A percentile compares a stretch with the other conserved stretches of the same genome.
phyloP scores from a whole-genome alignment of 2,797 vertebrate genomes.

The Cottoperca gobio region DNA sequence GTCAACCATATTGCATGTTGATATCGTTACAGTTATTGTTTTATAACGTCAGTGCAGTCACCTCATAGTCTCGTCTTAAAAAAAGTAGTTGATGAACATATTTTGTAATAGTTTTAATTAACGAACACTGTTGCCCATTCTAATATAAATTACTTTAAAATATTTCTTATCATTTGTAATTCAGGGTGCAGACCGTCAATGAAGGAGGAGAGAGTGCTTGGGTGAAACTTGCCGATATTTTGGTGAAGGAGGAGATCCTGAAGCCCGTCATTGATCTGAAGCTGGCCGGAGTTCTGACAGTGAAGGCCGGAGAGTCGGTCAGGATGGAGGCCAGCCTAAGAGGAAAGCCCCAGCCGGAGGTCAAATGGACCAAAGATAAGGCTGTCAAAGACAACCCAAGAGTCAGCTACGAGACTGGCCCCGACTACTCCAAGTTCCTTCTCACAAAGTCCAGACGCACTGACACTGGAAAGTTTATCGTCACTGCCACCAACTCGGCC shows the following conservation, averaged over 20 bases:
- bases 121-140: not conserved
- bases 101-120: too few species aligned
- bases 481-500: constrained; percentile 94
- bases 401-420: constrained; percentile 91
- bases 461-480: constrained; percentile 94
- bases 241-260: constrained; percentile 95
- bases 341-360: constrained; percentile 97
- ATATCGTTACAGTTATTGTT: too few species aligned
- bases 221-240: constrained; percentile 93
- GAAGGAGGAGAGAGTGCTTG: constrained; percentile 97
- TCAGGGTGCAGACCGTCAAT: constrained; percentile 94
- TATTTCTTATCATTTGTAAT: constrained; percentile 45
- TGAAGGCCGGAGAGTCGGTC: constrained; percentile 95
- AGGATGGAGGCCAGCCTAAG: constrained; percentile 94
- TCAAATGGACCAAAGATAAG: constrained; percentile 96
- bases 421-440: constrained; percentile 93
- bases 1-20: not conserved
- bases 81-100: too few species aligned
- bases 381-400: constrained; percentile 93
- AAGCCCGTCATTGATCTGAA: constrained; percentile 97
- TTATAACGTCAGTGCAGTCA: too few species aligned
- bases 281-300: constrained; percentile 90
- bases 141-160: not conserved
- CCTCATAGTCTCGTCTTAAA: too few species aligned
- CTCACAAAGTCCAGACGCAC: constrained; percentile 91